Percentiles rank a stretch among this genome's conserved stretches.
phyloP scores from a whole-genome alignment of 35 echinoderm and acorn worm species.

The Lytechinus pictus region DNA sequence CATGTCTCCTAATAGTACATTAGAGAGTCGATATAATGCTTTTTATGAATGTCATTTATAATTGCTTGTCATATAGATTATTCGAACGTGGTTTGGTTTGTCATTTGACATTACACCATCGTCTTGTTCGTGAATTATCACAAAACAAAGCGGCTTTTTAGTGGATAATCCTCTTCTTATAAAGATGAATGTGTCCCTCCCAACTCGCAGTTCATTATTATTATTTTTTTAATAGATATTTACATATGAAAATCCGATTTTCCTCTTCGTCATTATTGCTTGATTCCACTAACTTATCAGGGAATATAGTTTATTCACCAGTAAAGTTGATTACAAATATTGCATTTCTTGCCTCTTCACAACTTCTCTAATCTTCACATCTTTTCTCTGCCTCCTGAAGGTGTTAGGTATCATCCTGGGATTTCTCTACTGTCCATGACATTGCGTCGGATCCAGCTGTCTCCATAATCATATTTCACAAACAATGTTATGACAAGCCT shows the following conservation, averaged over 20 bases:
- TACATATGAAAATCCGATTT: neutral
- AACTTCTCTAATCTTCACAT: neutral
- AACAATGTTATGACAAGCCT: neutral
- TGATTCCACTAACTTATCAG: neutral
- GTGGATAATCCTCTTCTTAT: no score
- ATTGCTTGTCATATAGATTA: no score
- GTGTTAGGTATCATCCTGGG: neutral
- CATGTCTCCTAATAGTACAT: neutral
- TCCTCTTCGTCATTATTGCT: neutral
- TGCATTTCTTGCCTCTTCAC: neutral
- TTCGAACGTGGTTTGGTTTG: neutral
- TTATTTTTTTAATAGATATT: no score
- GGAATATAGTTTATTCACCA: neutral
- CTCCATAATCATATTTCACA: constrained; percentile 26
- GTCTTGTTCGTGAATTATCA: neutral
- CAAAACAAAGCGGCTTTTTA: neutral
- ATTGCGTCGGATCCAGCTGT: neutral
- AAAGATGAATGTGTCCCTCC: no score
- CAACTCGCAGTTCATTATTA: no score
- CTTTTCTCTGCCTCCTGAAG: neutral
- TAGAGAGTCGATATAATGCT: neutral
- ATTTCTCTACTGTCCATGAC: neutral
- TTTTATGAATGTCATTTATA: neutral
- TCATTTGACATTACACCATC: neutral
- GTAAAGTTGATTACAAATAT: neutral